A percentile compares a stretch with the other conserved stretches of the same genome.
Evolutionary conservation across 2,888 invertebrate species (phyloP).

Genomic region (Trypoxylon attenuatum): DNA sequence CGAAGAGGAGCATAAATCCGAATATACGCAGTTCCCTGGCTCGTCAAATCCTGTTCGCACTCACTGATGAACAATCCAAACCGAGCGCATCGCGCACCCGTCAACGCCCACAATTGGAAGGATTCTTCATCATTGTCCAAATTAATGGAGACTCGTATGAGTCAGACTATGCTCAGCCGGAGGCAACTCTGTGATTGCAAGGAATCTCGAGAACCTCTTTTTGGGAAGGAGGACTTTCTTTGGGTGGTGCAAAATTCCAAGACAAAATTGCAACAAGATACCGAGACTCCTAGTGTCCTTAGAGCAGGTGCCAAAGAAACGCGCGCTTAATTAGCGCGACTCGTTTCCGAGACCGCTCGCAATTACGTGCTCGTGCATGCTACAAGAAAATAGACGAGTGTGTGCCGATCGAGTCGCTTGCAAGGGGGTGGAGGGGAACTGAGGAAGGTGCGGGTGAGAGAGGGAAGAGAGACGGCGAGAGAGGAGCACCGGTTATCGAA

Average conservation of each 20-base stretch:
- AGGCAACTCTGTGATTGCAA: background rate
- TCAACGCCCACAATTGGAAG: background rate
- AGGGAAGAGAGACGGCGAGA: constrained; percentile 16
- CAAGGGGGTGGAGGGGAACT: constrained; percentile 23
- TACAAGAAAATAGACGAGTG: constrained; percentile 46
- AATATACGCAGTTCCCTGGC: background rate
- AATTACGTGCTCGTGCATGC: constrained; percentile 45
- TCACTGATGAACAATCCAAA: constrained; percentile 5
- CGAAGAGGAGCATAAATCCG: constrained; percentile 9
- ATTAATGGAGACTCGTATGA: background rate
- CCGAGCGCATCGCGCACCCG: background rate
- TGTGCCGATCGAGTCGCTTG: background rate
- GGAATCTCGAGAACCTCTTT: no score
- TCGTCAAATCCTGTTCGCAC: constrained; percentile 4
- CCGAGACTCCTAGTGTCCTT: background rate
- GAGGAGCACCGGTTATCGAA: constrained; percentile 60
- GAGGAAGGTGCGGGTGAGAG: background rate
- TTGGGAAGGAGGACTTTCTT: no score
- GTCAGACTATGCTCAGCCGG: background rate
- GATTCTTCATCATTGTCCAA: background rate
- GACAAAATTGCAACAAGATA: no score
- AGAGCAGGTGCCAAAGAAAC: constrained; percentile 37
- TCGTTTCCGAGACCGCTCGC: constrained; percentile 38
- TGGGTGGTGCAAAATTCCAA: background rate
- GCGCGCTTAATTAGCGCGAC: constrained; percentile 49